Percentiles rank a stretch among this genome's conserved stretches.
phyloP scores from a whole-genome alignment of 2,888 invertebrate genomes.

The Stenichneumon culpator region DNA sequence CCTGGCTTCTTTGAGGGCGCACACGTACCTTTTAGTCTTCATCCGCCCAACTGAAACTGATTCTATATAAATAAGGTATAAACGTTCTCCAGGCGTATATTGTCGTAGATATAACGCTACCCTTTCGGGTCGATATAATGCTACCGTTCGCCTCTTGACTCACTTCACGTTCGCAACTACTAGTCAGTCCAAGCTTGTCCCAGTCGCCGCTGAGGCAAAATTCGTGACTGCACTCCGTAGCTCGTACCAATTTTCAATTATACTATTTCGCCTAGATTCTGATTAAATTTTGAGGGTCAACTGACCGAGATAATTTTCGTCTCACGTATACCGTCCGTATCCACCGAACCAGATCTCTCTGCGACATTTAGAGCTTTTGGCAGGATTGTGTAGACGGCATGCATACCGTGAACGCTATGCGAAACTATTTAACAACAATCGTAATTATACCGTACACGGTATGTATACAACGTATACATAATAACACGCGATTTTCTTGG shows the following conservation, averaged over 20 bases:
- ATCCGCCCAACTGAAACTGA: constrained; percentile 19
- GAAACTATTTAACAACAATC: background rate
- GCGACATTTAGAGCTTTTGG: background rate
- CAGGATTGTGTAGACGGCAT: no score
- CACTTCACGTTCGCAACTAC: background rate
- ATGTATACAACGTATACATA: no score
- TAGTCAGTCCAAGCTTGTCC: background rate
- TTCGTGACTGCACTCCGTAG: background rate
- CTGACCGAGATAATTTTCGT: background rate
- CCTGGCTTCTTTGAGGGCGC: constrained; percentile 5
- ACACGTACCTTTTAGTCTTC: constrained; percentile 21
- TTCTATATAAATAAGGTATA: constrained; percentile 19
- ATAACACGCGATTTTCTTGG: no score
- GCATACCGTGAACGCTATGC: background rate
- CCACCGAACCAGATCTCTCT: background rate
- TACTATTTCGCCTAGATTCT: background rate
- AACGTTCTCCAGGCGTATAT: background rate
- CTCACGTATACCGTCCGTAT: background rate
- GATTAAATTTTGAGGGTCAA: background rate
- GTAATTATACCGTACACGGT: no score
- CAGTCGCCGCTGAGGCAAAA: background rate
- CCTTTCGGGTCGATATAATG: background rate
- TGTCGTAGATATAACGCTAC: background rate
- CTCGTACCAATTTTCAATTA: background rate
- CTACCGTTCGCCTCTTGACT: background rate